Conservation (phyloP, 2,888 invertebrate genomes). For the Meganola albula region DNA sequence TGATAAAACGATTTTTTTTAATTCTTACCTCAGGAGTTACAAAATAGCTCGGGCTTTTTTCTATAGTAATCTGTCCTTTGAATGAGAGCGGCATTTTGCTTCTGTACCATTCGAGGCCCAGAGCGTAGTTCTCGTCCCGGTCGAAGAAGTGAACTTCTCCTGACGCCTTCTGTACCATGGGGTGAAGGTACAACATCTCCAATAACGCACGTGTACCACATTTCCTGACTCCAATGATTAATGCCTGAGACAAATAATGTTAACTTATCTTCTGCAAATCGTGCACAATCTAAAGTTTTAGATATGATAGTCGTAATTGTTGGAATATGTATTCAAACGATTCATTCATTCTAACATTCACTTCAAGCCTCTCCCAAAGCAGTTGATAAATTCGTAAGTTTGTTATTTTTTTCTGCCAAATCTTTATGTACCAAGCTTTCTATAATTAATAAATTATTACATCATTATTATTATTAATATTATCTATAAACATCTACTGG, state of each 20-base stretch:
- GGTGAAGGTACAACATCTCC: conserved; percentile 97
- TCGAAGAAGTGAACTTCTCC: conserved; percentile 99
- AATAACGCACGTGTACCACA: conserved; percentile 97
- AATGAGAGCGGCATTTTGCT: conserved; percentile 96
- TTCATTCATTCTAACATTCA: no score
- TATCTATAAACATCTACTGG: not conserved
- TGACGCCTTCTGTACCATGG: conserved; percentile 93
- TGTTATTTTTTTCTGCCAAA: no score
- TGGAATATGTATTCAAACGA: no score
- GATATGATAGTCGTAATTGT: no score
- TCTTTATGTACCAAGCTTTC: no score
- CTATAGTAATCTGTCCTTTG: conserved; percentile 94
- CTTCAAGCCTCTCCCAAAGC: no score
- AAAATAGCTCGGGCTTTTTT: conserved; percentile 99
- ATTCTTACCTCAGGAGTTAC: conserved; percentile 92
- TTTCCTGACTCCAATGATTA: conserved; percentile 97
- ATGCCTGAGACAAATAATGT: conserved; percentile 79
- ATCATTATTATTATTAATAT: no score
- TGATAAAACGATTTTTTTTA: no score
- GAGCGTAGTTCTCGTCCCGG: conserved; percentile 92
- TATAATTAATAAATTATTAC: no score
- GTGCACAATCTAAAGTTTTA: no score
- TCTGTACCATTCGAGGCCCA: conserved; percentile 96
- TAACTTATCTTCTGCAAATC: no score
- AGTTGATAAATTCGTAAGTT: no score